A percentile compares a stretch with the other conserved stretches of the same genome.
These are phyloP conservation scores for Chloebia gouldiae DNA, from an alignment of 2,113 vertebrate genomes.

Conservation along the genomic window DNA sequence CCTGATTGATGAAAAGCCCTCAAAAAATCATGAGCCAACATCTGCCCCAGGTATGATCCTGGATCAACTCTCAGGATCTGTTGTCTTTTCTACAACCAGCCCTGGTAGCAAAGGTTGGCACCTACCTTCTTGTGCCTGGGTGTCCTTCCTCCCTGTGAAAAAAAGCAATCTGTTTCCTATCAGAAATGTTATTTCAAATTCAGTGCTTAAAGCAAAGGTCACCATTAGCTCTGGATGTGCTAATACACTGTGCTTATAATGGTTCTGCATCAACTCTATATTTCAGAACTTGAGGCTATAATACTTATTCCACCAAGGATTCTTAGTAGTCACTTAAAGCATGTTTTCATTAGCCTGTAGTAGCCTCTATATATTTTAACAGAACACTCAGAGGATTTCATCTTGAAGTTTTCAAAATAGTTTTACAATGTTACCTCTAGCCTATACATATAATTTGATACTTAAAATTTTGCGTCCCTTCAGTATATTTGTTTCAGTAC, in stretches of 20 bases:
- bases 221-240: conserved; percentile 10
- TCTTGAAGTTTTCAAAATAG: not conserved
- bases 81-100: not conserved
- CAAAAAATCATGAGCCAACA: not conserved
- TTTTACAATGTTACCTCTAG: not conserved
- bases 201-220: conserved; percentile 30
- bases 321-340: conserved; percentile 34
- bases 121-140: not conserved
- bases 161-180: not conserved
- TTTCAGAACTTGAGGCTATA: conserved; percentile 14
- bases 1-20: not conserved
- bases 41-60: not conserved
- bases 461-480: not conserved
- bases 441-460: not conserved
- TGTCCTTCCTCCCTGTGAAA: not conserved
- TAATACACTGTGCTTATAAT: not conserved
- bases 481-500: not conserved
- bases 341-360: conserved; percentile 29
- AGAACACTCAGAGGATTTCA: not conserved
- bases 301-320: conserved; percentile 3
- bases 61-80: not conserved
- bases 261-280: not conserved
- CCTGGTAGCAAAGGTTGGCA: not conserved
- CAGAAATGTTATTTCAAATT: conserved; percentile 5
- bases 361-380: not conserved